Base-by-base conservation (phyloP, 2,797 vertebrate species). In the Premnoplex brunnescens region DNA sequence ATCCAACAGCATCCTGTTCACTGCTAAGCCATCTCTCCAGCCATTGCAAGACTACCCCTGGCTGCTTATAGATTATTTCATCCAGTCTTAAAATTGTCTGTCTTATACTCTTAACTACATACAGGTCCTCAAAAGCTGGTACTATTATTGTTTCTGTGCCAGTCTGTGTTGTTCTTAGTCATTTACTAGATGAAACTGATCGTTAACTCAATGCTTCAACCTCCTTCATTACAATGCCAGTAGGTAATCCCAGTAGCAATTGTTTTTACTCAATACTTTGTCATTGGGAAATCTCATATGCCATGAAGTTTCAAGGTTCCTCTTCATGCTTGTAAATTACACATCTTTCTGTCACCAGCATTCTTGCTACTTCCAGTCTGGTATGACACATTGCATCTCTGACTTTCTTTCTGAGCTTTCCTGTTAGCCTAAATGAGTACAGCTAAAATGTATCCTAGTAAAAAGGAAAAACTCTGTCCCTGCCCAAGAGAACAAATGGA, bases 41-140 rank as follows among this genome's bases (percentile, higher is more conserved):
- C 16, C 2, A 41, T 8, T 0, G 2, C 4, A 5, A 34, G 46
- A 26, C 24, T 46, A 23, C 6, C 4, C 14, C 8, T 7, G 10
- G 10, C 44, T 52, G 10, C 39, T 59, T 28, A 6, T 14, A 41
- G 39, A 64, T 12, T 72, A 27, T 52, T 69, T 56, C 11, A 78
- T 49, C 30, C 6, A 34, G 24, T 55, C 12, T 56, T 46, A 27
- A 1, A 60, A 7, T 49, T 49, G 13, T 15, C 41, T 60, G 39
- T 30, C 58, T 56, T 36, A 20, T 37, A 67, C 21, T 7, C 2
- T 44, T 17, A 54, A 28, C 24, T 56, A 12, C 18, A 10, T 20
- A 20, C 6, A 22, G 26, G 48, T 60, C 5, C 9, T 21, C 19
- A 6, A 22, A 55, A 80, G 12, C 64, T 60, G 26, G 11, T 49